Conservation (phyloP, 2,797 vertebrate genomes). For the Macropodus opercularis region DNA sequence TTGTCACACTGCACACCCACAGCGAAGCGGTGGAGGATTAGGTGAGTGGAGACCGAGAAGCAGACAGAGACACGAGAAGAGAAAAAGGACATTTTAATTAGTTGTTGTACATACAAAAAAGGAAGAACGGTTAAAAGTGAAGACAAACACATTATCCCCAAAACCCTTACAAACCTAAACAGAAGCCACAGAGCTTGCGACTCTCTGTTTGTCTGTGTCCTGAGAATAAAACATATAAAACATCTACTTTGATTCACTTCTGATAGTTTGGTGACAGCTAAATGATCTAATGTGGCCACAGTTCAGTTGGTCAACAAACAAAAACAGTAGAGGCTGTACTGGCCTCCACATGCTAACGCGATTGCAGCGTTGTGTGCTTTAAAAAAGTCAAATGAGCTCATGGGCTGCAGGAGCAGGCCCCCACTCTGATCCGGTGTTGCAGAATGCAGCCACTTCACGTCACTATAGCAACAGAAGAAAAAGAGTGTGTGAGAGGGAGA, state of each 20-base stretch:
- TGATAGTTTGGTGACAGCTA: not conserved
- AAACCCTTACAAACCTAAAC: too few species aligned
- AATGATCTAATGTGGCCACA: not conserved
- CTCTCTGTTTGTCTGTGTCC: not conserved
- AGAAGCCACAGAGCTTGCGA: too few species aligned
- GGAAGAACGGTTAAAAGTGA: not conserved
- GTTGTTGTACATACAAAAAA: not conserved
- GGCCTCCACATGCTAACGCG: constrained; percentile 18
- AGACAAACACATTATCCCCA: not conserved
- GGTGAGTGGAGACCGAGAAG: not conserved
- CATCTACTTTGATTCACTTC: too few species aligned
- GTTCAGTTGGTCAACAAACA: not conserved
- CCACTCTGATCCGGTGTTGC: constrained; percentile 56
- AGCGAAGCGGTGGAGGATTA: not conserved
- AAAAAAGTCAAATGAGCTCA: constrained; percentile 42
- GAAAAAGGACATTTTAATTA: constrained; percentile 5
- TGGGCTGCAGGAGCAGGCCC: constrained; percentile 39
- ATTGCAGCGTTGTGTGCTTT: constrained; percentile 21
- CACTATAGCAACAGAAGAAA: constrained; percentile 80
- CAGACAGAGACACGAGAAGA: constrained; percentile 1
- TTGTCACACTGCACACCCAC: constrained; percentile 92
- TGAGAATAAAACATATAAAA: too few species aligned
- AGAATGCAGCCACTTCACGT: constrained; percentile 76
- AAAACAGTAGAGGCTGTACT: constrained; percentile 1
- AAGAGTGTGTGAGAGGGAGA: constrained; percentile 46